phyloP scores from a whole-genome alignment of 2,113 vertebrate species.

The Nothocercus nigrocapillus region DNA sequence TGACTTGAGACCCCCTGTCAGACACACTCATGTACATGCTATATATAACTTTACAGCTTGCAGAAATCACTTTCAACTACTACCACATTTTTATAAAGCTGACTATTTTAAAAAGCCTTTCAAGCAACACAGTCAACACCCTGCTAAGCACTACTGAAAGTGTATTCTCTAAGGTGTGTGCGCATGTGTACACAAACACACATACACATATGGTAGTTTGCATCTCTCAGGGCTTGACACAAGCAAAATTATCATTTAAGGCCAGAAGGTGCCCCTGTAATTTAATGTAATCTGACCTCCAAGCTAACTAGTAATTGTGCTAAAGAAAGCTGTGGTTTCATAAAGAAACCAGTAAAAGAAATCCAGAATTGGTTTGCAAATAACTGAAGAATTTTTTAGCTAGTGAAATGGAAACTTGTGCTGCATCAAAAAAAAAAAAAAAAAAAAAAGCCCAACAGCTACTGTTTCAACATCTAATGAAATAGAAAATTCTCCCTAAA shows the following conservation, averaged over 20 bases:
- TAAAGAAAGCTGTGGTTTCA: not conserved
- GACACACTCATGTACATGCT: not conserved
- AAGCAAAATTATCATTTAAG: constrained; percentile 21
- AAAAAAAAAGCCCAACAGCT: not conserved
- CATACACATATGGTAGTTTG: not conserved
- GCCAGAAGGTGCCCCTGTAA: not conserved
- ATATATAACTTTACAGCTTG: not conserved
- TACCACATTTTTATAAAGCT: not conserved
- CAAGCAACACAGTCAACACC: not conserved
- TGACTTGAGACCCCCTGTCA: not conserved
- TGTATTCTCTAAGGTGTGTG: not conserved
- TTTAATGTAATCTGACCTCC: not conserved
- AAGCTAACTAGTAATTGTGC: not conserved
- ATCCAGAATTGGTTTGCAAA: not conserved
- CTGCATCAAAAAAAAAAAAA: not conserved
- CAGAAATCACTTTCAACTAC: not conserved
- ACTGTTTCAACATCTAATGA: not conserved
- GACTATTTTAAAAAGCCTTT: not conserved
- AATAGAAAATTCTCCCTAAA: not conserved
- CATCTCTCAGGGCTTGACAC: not conserved
- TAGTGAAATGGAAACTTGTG: not conserved
- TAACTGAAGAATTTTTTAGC: not conserved
- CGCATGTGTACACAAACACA: not conserved
- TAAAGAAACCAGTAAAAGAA: not conserved
- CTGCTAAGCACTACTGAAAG: not conserved